Percentiles rank a stretch among this genome's conserved stretches.
These are phyloP conservation scores for Meloidogyne exigua DNA, from an alignment of 1,140 invertebrate species.

Conservation along the genomic window DNA sequence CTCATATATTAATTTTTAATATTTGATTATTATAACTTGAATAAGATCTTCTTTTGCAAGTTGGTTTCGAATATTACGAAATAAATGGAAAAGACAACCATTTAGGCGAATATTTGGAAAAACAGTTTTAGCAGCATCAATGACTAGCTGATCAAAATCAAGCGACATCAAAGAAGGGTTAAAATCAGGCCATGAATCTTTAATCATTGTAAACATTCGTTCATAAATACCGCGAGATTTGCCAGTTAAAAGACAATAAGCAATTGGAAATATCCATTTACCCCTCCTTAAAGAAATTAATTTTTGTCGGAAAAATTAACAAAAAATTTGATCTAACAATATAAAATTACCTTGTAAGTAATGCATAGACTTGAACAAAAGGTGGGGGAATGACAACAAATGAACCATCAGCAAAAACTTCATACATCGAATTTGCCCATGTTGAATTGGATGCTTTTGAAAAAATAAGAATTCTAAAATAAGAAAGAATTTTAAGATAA, in stretches of 20 bases:
- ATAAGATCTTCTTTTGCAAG: conserved; percentile 7
- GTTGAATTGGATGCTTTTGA: neutral
- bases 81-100: conserved; percentile 15
- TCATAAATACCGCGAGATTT: conserved; percentile 12
- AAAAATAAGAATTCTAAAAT: conserved; percentile 20
- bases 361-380: conserved; percentile 1
- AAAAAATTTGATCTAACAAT: no score
- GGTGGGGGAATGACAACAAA: conserved; percentile 6
- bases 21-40: neutral
- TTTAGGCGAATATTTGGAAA: conserved; percentile 1
- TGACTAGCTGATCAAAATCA: conserved; percentile 1
- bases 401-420: conserved; percentile 12
- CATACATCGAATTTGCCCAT: conserved; percentile 17
- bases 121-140: neutral
- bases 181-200: neutral
- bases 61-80: conserved; percentile 4
- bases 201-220: conserved; percentile 9
- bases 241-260: conserved; percentile 4
- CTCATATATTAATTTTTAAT: no score
- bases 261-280: conserved; percentile 10
- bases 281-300: neutral
- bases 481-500: neutral
- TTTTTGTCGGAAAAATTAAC: neutral
- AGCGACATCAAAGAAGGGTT: neutral
- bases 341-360: conserved; percentile 9